These are phyloP conservation scores for Megastigmus dorsalis DNA, from an alignment of 2,888 invertebrate genomes.

Conservation along the genomic window DNA sequence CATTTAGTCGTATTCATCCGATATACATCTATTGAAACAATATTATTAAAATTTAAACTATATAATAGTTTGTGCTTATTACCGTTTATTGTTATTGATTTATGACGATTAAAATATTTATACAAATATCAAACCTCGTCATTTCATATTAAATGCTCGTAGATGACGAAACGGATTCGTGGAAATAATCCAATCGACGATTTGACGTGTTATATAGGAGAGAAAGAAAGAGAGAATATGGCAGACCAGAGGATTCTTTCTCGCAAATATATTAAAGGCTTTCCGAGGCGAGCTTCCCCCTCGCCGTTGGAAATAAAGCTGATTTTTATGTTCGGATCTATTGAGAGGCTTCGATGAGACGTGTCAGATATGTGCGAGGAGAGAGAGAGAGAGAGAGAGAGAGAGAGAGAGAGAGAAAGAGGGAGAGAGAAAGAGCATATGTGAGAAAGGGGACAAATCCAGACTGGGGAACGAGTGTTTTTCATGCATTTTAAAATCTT, in stretches of 20 bases:
- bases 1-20: no score
- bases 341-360: conserved; percentile 65
- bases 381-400: conserved; percentile 57
- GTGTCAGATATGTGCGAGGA: conserved; percentile 65
- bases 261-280: conserved; percentile 58
- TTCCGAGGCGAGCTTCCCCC: conserved; percentile 52
- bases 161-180: no score
- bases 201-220: no score
- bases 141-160: no score
- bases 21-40: no score
- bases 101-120: no score
- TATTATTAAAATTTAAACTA: no score
- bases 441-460: conserved; percentile 63
- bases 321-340: conserved; percentile 70
- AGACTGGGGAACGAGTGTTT: conserved; percentile 38
- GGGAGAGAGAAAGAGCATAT: conserved; percentile 58
- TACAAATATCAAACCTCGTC: no score
- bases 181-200: no score
- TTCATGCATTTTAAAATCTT: conserved; percentile 40
- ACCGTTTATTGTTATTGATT: no score
- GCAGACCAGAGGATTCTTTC: conserved; percentile 44
- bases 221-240: conserved; percentile 5
- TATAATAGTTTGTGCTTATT: no score
- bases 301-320: conserved; percentile 64
- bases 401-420: conserved; percentile 63